These are phyloP conservation scores for Bellardia bayeri DNA, from an alignment of 2,888 invertebrate species.

Conservation along the genomic window DNA sequence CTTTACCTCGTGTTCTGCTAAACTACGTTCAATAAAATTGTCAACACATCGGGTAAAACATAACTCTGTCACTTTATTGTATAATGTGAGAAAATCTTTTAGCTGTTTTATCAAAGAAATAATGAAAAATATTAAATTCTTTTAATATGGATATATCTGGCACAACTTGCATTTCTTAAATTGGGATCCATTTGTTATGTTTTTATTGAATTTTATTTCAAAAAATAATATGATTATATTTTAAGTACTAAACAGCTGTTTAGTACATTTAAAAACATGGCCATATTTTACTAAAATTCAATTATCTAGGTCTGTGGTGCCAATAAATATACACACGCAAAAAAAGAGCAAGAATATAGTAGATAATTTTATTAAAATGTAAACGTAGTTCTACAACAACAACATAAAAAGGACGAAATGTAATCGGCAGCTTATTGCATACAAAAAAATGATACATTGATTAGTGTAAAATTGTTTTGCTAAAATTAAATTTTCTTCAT, in stretches of 20 bases:
- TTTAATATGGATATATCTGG: neutral
- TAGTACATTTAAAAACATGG: neutral
- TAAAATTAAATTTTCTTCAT: no score
- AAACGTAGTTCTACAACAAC: no score
- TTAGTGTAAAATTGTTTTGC: no score
- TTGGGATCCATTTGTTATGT: constrained; percentile 77
- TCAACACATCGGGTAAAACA: constrained; percentile 83
- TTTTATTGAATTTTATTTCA: constrained; percentile 25
- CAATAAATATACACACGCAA: no score
- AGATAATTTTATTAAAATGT: no score
- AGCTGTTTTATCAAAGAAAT: constrained; percentile 76
- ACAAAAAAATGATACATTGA: no score
- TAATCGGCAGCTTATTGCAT: no score
- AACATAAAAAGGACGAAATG: no score
- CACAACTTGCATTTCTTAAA: constrained; percentile 76
- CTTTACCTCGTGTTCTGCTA: constrained; percentile 79
- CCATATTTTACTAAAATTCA: neutral
- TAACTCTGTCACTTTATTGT: constrained; percentile 84
- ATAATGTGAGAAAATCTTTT: constrained; percentile 83
- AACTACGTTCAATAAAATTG: constrained; percentile 80
- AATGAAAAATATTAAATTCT: constrained; percentile 8
- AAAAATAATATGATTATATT: constrained; percentile 5
- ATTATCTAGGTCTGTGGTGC: neutral
- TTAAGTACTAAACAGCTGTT: constrained; percentile 24
- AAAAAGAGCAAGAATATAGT: no score